phyloP scores from a whole-genome alignment of 2,888 invertebrate species.

The Diadegma fenestrale region DNA sequence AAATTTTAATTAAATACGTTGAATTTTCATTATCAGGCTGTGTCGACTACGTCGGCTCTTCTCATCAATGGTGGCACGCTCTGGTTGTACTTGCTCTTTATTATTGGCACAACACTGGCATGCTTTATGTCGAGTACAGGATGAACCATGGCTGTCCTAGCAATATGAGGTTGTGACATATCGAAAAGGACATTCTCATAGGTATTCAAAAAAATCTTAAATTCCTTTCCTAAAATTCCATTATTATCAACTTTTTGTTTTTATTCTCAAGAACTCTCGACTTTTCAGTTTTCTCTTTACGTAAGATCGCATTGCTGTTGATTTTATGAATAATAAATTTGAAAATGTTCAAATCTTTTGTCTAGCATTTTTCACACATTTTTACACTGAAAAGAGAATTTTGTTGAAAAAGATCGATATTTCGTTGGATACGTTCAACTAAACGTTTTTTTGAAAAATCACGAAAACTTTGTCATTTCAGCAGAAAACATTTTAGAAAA shows the following conservation, averaged over 20 bases:
- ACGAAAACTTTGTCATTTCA: too few species aligned
- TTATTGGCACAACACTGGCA: conserved; percentile 97
- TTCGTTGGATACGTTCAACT: too few species aligned
- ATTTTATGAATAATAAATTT: too few species aligned
- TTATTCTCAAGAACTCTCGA: background rate
- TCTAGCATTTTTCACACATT: too few species aligned
- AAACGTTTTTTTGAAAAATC: too few species aligned
- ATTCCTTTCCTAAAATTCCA: background rate
- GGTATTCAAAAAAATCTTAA: conserved; percentile 37
- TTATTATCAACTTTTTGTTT: background rate
- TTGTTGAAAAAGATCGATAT: too few species aligned
- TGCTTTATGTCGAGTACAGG: conserved; percentile 92
- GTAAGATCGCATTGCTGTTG: too few species aligned
- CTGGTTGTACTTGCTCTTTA: conserved; percentile 95
- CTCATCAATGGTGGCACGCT: conserved; percentile 99
- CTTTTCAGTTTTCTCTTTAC: background rate
- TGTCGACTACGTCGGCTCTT: conserved; percentile 97
- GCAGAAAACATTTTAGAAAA: too few species aligned
- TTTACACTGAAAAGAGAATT: too few species aligned
- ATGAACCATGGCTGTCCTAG: conserved; percentile 92
- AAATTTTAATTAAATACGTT: background rate
- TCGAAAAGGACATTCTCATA: conserved; percentile 84
- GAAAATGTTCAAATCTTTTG: too few species aligned
- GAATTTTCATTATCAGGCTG: conserved; percentile 85
- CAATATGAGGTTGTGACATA: conserved; percentile 88